Evolutionary conservation across 2,113 vertebrate species (phyloP), one percentile per base, ranked within the genome.

Genomic region (Garra rufa): DNA sequence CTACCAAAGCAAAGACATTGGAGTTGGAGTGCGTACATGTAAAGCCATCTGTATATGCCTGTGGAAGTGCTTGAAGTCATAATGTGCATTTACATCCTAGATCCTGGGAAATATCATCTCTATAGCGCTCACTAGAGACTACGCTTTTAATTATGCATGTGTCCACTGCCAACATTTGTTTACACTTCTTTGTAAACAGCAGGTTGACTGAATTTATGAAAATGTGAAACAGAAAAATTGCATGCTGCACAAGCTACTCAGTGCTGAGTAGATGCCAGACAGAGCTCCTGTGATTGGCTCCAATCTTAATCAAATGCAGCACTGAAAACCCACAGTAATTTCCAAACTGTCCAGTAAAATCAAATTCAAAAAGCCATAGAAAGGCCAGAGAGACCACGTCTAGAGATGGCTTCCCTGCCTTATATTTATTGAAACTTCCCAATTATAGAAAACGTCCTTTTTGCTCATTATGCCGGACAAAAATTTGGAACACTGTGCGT

Each of bases 261-360:
- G 46, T 10, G 21, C 79, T 5, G 30, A 55, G 46, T 48, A 11
- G 46, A 80, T 43, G 9, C 77, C 59, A 63, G 59, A 43, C 57
- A 65, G 41, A 50, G 44, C 46, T 55, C 44, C 46, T 38, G 46
- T 81, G 79, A 81, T 41, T 81, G 79, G 63, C 63, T 81, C 63
- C 19, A 6, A 13, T 52, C 61, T 70, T 81, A 81, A 81, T 81
- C 63, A 81, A 70, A 70, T 55, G 63, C 48, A 81, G 30, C 79
- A 81, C 3, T 41, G 79, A 70, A 81, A 81, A 70, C 63, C 65
- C 46, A 81, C 44, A 65, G 77, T 84, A 75, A 63, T 87, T 59
- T 80, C 69, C 43, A 43, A 52, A 84, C 77, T 84, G 83, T 76
- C 69, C 79, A 52, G 63, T 70, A 81, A 81, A 70, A 81, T 81